Evolutionary conservation across 1,140 invertebrate species (phyloP).

Genomic region (Aethina tumida): DNA sequence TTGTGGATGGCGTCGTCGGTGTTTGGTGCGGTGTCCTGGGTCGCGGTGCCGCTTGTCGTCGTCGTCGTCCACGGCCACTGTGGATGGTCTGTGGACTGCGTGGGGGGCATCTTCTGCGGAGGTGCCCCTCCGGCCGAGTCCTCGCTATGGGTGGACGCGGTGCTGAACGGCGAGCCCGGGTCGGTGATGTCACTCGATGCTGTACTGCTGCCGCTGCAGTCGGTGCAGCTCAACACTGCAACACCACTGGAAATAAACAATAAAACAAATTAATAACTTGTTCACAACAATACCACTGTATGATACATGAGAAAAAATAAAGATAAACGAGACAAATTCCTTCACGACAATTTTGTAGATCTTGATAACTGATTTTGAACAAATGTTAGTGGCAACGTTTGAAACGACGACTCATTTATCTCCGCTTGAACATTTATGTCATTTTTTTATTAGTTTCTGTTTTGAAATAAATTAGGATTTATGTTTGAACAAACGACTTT

Average conservation of each 20-base stretch:
- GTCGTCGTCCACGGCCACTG: conserved; percentile 31
- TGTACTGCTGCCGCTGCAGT: conserved; percentile 49
- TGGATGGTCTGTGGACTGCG: conserved; percentile 40
- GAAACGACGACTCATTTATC: no score
- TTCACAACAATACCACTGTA: no score
- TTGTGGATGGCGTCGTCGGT: conserved; percentile 3
- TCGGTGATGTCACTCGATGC: conserved; percentile 67
- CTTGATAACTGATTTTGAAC: no score
- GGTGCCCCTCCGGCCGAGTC: conserved; percentile 27
- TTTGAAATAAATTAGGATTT: no score
- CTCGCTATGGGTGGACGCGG: conserved; percentile 39
- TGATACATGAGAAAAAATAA: no score
- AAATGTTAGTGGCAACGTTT: no score
- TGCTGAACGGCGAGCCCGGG: conserved; percentile 69
- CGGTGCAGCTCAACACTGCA: conserved; percentile 55
- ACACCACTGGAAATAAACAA: conserved; percentile 52
- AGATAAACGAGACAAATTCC: no score
- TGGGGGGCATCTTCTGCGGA: conserved; percentile 40
- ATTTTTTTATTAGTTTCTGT: no score
- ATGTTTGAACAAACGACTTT: no score
- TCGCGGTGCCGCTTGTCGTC: conserved; percentile 29
- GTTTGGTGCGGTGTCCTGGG: conserved; percentile 22
- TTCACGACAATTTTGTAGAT: no score
- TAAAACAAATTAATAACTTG: no score
- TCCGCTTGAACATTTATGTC: no score